Conservation (phyloP, 2,888 invertebrate genomes). For the Agonopterix heracliana region DNA sequence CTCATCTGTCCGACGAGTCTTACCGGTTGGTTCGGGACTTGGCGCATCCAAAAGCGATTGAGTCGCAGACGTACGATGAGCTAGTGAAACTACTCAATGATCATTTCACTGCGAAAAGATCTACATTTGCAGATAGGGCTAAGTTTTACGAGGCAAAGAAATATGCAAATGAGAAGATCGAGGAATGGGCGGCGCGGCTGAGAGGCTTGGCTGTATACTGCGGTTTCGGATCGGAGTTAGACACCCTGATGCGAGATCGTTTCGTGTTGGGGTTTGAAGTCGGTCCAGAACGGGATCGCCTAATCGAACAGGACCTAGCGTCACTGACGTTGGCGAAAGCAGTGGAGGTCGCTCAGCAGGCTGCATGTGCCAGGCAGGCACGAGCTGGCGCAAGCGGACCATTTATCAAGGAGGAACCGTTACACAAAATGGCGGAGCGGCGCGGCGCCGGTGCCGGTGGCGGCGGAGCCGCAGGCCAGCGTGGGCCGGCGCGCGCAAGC, state of each 20-base stretch:
- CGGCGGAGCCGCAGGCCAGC: neutral
- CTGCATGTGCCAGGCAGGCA: neutral
- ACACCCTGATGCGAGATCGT: neutral
- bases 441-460: neutral
- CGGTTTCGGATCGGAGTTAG: neutral
- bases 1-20: conserved; percentile 14
- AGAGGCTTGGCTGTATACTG: neutral
- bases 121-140: conserved; percentile 14
- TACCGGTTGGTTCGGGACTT: conserved; percentile 12
- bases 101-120: conserved; percentile 16
- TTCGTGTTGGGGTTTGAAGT: neutral
- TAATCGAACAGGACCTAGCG: conserved; percentile 5
- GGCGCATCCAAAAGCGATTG: conserved; percentile 9
- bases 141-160: conserved; percentile 17
- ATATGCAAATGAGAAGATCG: conserved; percentile 10
- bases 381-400: neutral
- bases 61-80: conserved; percentile 3
- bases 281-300: conserved; percentile 8
- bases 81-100: conserved; percentile 3
- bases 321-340: conserved; percentile 7
- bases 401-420: neutral
- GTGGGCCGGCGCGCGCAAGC: neutral
- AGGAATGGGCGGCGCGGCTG: neutral
- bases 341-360: conserved; percentile 6
- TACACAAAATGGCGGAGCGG: neutral